phyloP scores from a whole-genome alignment of 1,140 invertebrate species.

The Oryctes rhinoceros region DNA sequence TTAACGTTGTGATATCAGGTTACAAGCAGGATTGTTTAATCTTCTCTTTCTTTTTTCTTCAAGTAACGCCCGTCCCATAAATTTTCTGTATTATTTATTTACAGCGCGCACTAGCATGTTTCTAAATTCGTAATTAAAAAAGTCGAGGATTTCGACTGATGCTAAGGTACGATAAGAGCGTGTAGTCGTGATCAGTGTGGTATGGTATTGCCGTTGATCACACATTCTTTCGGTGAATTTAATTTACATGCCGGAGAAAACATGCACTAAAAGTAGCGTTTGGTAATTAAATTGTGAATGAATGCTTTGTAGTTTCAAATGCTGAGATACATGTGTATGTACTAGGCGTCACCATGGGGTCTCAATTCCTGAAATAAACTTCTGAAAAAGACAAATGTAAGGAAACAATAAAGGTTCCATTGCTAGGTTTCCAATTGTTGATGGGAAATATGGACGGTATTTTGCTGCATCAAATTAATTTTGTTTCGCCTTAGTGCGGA shows the following conservation, averaged over 20 bases:
- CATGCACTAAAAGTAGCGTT: constrained; percentile 32
- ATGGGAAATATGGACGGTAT: no score
- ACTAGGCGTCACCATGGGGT: no score
- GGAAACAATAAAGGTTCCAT: no score
- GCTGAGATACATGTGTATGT: not conserved
- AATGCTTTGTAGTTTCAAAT: constrained; percentile 25
- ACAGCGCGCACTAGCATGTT: constrained; percentile 21
- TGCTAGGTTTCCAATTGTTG: no score
- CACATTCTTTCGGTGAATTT: constrained; percentile 37
- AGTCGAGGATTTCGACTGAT: constrained; percentile 32
- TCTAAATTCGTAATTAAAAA: constrained; percentile 37
- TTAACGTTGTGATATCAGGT: constrained; percentile 29
- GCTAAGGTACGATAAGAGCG: constrained; percentile 19
- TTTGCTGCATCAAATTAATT: no score
- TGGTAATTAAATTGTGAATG: constrained; percentile 35
- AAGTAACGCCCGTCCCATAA: constrained; percentile 33
- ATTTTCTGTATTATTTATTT: constrained; percentile 37
- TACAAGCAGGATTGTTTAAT: constrained; percentile 34
- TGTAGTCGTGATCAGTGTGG: constrained; percentile 21
- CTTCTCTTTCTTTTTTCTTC: constrained; percentile 15
- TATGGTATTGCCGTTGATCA: constrained; percentile 29
- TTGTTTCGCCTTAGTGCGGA: no score
- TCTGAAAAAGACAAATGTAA: no score
- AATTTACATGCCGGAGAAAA: constrained; percentile 34
- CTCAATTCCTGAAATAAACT: no score